Evolutionary conservation across 2,888 invertebrate species (phyloP).

Genomic region (Machimus rusticus): DNA sequence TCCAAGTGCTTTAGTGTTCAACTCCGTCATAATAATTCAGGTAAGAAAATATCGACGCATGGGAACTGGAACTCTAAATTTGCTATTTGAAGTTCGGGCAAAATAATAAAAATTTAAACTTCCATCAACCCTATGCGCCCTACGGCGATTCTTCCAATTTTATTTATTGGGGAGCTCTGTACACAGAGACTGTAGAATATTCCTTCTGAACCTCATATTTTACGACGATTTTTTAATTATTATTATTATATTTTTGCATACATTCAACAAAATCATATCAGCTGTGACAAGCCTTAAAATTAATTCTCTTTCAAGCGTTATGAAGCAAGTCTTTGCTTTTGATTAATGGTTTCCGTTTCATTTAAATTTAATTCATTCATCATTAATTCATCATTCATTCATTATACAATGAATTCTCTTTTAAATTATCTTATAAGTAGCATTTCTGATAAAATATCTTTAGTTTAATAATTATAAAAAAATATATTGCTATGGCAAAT

Average conservation of each 20-base stretch:
- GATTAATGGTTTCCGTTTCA: background rate
- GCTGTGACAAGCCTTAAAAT: background rate
- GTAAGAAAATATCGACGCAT: background rate
- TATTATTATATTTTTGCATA: background rate
- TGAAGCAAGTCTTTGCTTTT: background rate
- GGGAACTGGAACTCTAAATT: background rate
- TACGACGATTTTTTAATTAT: background rate
- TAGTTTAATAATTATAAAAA: background rate
- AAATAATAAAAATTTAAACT: background rate
- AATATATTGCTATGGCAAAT: background rate
- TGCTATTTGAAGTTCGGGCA: background rate
- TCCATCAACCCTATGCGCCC: background rate
- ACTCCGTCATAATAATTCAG: background rate
- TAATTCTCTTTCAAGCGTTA: background rate
- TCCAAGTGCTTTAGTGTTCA: background rate
- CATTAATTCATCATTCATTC: background rate
- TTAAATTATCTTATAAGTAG: background rate
- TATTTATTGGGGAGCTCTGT: background rate
- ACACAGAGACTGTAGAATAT: background rate
- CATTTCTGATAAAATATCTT: background rate
- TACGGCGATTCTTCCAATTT: background rate
- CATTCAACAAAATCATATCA: background rate
- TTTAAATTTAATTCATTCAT: background rate
- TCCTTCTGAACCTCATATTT: background rate
- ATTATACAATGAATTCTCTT: background rate